These are phyloP conservation scores for Poecilia latipinna DNA, from an alignment of 2,113 vertebrate species.

Conservation along the genomic window DNA sequence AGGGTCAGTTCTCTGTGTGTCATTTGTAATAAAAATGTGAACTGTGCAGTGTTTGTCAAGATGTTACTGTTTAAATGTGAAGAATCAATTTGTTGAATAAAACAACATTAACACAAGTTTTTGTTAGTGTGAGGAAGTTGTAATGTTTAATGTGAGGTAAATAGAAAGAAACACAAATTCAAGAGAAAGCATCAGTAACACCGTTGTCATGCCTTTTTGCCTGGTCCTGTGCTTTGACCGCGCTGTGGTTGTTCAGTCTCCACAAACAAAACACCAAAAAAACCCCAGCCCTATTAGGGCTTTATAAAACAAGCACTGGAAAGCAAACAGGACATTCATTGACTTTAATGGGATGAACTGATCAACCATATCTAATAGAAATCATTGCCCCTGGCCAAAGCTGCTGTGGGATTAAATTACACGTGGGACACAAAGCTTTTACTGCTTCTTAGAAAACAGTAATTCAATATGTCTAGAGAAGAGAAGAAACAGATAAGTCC, in stretches of 20 bases:
- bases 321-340: slow-evolving; percentile 84
- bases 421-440: slow-evolving; percentile 84
- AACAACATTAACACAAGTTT: not conserved
- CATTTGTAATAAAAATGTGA: slow-evolving; percentile 1
- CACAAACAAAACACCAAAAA: slow-evolving; percentile 75
- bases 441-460: slow-evolving; percentile 86
- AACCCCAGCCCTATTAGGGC: slow-evolving; percentile 79
- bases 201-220: slow-evolving; percentile 64
- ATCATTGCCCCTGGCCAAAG: slow-evolving; percentile 83
- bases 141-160: slow-evolving; percentile 9
- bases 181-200: slow-evolving; percentile 60
- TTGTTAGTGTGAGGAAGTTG: not conserved
- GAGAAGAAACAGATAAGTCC: slow-evolving; percentile 81
- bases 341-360: slow-evolving; percentile 86
- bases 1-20: not conserved
- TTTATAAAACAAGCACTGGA: slow-evolving; percentile 82
- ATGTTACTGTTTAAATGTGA: not conserved
- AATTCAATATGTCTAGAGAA: slow-evolving; percentile 81
- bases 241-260: slow-evolving; percentile 79
- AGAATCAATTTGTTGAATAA: slow-evolving; percentile 6
- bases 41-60: not conserved
- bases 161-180: slow-evolving; percentile 39
- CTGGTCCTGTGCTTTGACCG: slow-evolving; percentile 66
- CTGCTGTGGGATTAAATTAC: slow-evolving; percentile 82
- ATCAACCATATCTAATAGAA: slow-evolving; percentile 87